Percentiles rank a stretch among this genome's conserved stretches.
These are phyloP conservation scores for Magallana gigas DNA, from an alignment of 1,140 invertebrate species.

Conservation along the genomic window DNA sequence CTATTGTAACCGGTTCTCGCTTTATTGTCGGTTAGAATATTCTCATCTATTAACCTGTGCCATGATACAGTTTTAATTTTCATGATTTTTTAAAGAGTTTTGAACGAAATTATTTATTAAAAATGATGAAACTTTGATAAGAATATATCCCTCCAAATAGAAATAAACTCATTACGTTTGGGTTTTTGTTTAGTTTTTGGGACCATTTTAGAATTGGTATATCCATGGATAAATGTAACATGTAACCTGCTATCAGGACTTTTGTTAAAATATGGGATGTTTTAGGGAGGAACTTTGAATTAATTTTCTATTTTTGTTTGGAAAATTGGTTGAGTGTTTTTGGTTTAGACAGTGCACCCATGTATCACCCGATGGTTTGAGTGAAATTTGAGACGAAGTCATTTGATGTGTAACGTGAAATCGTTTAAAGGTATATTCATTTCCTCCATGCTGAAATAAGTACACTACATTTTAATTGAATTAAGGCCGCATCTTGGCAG, in stretches of 20 bases:
- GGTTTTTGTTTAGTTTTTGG: too few relatives aligned
- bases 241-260: too few relatives aligned
- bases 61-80: not conserved
- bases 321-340: too few relatives aligned
- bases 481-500: conserved; percentile 32
- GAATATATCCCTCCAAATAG: not conserved
- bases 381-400: not conserved
- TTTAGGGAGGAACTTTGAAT: too few relatives aligned
- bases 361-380: not conserved
- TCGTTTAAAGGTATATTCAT: conserved; percentile 25
- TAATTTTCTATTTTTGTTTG: too few relatives aligned
- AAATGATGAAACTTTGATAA: not conserved
- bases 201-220: too few relatives aligned
- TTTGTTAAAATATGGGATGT: too few relatives aligned
- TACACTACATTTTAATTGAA: conserved; percentile 37
- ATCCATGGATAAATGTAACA: too few relatives aligned
- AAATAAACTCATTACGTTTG: too few relatives aligned
- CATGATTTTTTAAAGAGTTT: not conserved
- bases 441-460: conserved; percentile 9
- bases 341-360: not conserved
- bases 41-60: not conserved
- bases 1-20: not conserved
- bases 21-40: not conserved
- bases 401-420: not conserved
- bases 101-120: not conserved